These are phyloP conservation scores for Hirundichthys speculiger DNA, from an alignment of 2,113 vertebrate genomes.

Conservation along the genomic window DNA sequence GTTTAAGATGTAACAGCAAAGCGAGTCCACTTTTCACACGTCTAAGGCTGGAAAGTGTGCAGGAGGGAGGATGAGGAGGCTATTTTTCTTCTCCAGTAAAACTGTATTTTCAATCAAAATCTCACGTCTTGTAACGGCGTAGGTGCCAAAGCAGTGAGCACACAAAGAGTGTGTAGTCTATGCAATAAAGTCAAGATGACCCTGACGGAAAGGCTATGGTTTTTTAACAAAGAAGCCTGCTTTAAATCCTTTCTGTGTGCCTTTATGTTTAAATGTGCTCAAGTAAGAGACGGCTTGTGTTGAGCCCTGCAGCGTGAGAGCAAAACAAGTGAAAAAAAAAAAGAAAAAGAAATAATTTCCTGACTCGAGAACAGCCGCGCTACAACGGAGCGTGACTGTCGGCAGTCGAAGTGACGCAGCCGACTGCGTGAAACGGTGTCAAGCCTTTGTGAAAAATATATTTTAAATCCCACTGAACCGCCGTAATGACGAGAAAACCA, in stretches of 20 bases:
- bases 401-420: constrained; percentile 29
- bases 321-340: neutral
- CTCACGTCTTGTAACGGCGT: neutral
- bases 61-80: neutral
- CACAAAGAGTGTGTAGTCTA: no score
- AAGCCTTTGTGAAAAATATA: no score
- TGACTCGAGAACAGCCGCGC: constrained; percentile 2
- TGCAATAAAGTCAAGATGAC: no score
- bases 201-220: no score
- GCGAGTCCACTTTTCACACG: constrained; percentile 20
- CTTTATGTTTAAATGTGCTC: neutral
- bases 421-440: constrained; percentile 43
- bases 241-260: neutral
- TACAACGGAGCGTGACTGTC: constrained; percentile 10
- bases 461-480: constrained; percentile 37
- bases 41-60: neutral
- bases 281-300: neutral
- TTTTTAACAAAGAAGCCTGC: neutral
- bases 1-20: constrained; percentile 22
- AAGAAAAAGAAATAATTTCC: neutral
- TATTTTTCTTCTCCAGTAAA: neutral
- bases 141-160: no score
- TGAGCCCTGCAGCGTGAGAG: neutral
- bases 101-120: neutral
- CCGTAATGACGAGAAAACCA: constrained; percentile 18